Conservation (phyloP, 1,140 invertebrate species). For the Pogonognathellus flavescens region DNA sequence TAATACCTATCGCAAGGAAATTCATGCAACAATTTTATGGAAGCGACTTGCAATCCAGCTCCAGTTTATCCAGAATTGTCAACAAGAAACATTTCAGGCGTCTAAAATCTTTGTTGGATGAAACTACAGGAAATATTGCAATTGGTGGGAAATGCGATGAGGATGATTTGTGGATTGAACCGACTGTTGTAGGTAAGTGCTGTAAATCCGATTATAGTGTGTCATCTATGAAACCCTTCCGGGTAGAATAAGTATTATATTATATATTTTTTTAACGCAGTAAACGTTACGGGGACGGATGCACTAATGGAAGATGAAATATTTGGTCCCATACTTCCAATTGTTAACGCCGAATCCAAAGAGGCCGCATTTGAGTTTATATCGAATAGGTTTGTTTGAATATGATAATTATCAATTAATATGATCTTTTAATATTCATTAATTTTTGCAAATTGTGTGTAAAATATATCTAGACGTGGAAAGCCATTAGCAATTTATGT, state of each 20-base stretch:
- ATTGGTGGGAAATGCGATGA: constrained; percentile 71
- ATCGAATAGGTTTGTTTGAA: constrained; percentile 74
- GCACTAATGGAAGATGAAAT: constrained; percentile 93
- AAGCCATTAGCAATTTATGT: constrained; percentile 89
- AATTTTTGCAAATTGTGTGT: too few relatives aligned
- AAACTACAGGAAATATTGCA: constrained; percentile 68
- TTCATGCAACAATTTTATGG: constrained; percentile 74
- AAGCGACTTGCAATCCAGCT: constrained; percentile 70
- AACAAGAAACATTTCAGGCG: constrained; percentile 58
- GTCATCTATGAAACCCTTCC: too few relatives aligned
- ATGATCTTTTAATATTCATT: too few relatives aligned
- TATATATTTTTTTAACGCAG: not conserved
- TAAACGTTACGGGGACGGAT: constrained; percentile 70
- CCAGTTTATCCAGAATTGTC: constrained; percentile 69
- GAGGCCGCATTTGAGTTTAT: constrained; percentile 91
- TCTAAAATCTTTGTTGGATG: constrained; percentile 54
- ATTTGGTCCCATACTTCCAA: constrained; percentile 75
- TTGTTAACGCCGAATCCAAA: constrained; percentile 74
- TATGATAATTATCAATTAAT: too few relatives aligned
- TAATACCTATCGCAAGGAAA: constrained; percentile 68
- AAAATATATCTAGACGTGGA: not conserved
- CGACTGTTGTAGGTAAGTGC: constrained; percentile 70
- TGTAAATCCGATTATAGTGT: too few relatives aligned
- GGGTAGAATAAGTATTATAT: too few relatives aligned
- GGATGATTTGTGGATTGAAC: constrained; percentile 71